Evolutionary conservation across 2,888 invertebrate genomes (phyloP).

Genomic region (Apodemia mormo): DNA sequence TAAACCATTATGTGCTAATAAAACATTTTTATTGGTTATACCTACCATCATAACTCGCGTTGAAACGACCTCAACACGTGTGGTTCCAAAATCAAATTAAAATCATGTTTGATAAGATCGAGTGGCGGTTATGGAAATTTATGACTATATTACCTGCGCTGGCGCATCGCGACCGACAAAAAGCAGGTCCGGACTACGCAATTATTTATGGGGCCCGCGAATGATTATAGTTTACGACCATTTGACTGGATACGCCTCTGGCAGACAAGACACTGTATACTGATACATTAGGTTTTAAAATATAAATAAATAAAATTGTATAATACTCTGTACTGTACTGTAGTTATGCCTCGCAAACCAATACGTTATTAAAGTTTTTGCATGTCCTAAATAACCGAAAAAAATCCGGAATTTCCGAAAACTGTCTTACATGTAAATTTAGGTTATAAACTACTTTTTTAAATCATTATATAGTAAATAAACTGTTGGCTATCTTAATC

Average conservation of each 20-base stretch:
- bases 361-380: too few relatives aligned
- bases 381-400: too few relatives aligned
- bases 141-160: slow-evolving; percentile 82
- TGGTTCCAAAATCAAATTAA: slow-evolving; percentile 81
- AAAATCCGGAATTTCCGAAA: too few relatives aligned
- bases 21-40: slow-evolving; percentile 42
- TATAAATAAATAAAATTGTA: too few relatives aligned
- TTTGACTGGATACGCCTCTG: slow-evolving; percentile 70
- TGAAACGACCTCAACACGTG: slow-evolving; percentile 75
- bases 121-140: slow-evolving; percentile 82
- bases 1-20: slow-evolving; percentile 47
- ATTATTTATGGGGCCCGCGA: slow-evolving; percentile 78
- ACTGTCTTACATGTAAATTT: too few relatives aligned
- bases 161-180: slow-evolving; percentile 73
- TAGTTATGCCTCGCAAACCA: too few relatives aligned
- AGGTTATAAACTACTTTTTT: too few relatives aligned
- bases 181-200: slow-evolving; percentile 71
- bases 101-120: slow-evolving; percentile 82
- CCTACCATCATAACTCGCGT: slow-evolving; percentile 67
- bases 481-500: too few relatives aligned
- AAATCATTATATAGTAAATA: too few relatives aligned
- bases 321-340: too few relatives aligned
- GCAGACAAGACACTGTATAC: slow-evolving; percentile 34
- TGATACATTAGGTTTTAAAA: not conserved
- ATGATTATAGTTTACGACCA: slow-evolving; percentile 78